phyloP scores from a whole-genome alignment of 2,113 vertebrate species.

The Pogonocichla stellata region DNA sequence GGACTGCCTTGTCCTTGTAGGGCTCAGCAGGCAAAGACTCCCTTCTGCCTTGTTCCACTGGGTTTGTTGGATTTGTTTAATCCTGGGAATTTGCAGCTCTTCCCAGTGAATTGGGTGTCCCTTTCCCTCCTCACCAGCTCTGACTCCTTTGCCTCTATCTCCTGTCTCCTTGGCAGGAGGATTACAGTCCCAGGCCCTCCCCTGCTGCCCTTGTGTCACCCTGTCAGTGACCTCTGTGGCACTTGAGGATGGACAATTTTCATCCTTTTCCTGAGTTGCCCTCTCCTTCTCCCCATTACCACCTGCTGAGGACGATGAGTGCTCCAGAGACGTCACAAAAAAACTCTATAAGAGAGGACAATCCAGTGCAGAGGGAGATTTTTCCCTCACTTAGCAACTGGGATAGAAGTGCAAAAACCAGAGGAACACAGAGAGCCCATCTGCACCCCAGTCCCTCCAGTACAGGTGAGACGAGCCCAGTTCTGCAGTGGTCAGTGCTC shows the following conservation, averaged over 20 bases:
- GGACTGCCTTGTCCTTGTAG: background rate
- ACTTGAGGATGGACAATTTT: background rate
- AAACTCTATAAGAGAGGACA: background rate
- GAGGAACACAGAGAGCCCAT: background rate
- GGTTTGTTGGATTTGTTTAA: background rate
- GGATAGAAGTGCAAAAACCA: background rate
- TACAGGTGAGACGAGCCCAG: background rate
- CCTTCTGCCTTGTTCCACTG: background rate
- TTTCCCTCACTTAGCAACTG: background rate
- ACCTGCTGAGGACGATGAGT: background rate
- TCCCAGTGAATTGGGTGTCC: background rate
- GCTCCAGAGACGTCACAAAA: background rate
- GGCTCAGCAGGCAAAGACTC: background rate
- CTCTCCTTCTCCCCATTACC: background rate
- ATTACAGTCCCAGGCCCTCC: background rate
- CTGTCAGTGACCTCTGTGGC: background rate
- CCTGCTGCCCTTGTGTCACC: background rate
- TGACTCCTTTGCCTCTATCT: background rate
- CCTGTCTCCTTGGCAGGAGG: background rate
- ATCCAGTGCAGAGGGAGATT: background rate
- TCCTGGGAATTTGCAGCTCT: background rate
- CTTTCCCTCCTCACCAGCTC: background rate
- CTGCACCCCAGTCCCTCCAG: background rate
- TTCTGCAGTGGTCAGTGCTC: background rate
- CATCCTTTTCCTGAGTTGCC: background rate